These are phyloP conservation scores for Pseudomyrmex dendroicus DNA, from an alignment of 1,140 invertebrate species.

Conservation along the genomic window DNA sequence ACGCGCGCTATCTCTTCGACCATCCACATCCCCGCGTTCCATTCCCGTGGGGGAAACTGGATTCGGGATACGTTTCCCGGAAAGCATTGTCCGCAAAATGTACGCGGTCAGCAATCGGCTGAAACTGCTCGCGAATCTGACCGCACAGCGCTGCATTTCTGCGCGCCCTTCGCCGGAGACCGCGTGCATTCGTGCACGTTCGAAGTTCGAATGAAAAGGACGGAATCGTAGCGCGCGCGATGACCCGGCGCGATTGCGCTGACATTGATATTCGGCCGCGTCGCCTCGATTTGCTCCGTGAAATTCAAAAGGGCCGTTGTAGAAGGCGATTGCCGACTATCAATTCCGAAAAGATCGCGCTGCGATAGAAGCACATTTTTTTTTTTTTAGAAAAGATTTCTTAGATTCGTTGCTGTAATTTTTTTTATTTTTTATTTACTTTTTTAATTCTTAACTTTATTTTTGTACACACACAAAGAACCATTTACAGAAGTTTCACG, in stretches of 20 bases:
- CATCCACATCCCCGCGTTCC: constrained; percentile 22
- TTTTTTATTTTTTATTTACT: too few species aligned
- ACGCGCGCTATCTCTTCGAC: constrained; percentile 33
- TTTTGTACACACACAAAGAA: too few species aligned
- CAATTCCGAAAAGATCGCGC: neutral
- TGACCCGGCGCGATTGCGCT: constrained; percentile 33
- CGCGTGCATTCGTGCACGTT: constrained; percentile 14
- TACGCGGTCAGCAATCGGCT: constrained; percentile 73
- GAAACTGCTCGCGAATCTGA: constrained; percentile 56
- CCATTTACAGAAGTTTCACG: too few species aligned
- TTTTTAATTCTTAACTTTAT: too few species aligned
- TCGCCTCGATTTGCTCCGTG: constrained; percentile 59
- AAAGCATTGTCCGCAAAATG: constrained; percentile 78
- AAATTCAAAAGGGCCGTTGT: constrained; percentile 23
- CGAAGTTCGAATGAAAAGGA: neutral
- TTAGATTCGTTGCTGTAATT: neutral
- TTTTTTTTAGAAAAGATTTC: neutral
- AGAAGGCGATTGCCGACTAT: neutral
- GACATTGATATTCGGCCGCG: constrained; percentile 48
- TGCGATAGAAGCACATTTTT: too few species aligned
- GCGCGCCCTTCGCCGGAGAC: constrained; percentile 1
- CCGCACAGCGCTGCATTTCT: constrained; percentile 43
- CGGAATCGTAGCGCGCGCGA: neutral
- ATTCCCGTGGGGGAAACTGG: constrained; percentile 73
- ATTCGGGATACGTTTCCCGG: constrained; percentile 77